Base-by-base conservation (phyloP, 1,140 invertebrate genomes). In the Grapholita molesta region DNA sequence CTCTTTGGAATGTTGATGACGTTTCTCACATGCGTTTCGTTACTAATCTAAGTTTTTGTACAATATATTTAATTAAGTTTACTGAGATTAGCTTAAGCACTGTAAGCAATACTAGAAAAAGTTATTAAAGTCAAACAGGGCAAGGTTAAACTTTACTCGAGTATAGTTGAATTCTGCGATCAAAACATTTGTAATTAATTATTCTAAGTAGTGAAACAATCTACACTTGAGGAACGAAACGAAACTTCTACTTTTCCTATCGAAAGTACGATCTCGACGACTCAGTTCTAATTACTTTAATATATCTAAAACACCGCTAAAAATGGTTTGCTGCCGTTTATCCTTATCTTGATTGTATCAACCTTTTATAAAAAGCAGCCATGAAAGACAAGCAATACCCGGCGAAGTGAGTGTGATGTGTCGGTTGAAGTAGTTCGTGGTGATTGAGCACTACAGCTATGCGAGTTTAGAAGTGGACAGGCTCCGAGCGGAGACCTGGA, bases 401-500 rank as follows among this genome's bases (percentile, higher is more conserved):
- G 23, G 53, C n/a, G 9, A 25, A 57, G 23, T n/a, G 53, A 25
- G 23, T 30, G 53, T 57, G 53, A 57, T 57, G 53, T 57, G 53
- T 57, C 53, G 53, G 25, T 57, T 57, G 24, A 57, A 57, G 53
- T 57, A 57, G 53, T 57, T 30, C 23, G 53, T 57, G 23, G 53
- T 57, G 53, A 57, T 57, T 28, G 23, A 42, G 38, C 23, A 57
- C 52, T 53, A n/a, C n/a, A n/a, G n/a, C n/a, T n/a, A 57, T 57
- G 53, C 53, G 4, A 57, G 61, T 64, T 35, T 32, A 33, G 61
- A 21, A 28, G 61, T 28, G n/a, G 7, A 23, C 18, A 28, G 61
- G 61, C 61, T 32, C 61, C 7, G 15, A 21, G 61, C 18, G 11
- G 69, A 55, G 70, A 66, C 38, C 66, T 18, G 57, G 48, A 30